phyloP scores from a whole-genome alignment of 2,113 vertebrate species.

The Grallaria varia region DNA sequence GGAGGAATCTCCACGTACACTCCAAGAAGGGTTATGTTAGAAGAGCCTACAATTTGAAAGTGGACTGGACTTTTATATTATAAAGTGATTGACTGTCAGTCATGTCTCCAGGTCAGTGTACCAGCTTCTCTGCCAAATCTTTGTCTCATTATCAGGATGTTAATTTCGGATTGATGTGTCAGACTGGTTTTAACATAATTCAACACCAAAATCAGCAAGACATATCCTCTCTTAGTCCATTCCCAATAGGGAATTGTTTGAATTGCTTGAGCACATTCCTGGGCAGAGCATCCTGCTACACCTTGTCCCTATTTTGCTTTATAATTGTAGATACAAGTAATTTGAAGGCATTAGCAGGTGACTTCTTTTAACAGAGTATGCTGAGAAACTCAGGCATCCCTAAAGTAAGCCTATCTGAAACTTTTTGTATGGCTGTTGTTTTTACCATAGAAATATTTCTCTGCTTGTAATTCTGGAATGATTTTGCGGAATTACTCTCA shows the following conservation, averaged over 20 bases:
- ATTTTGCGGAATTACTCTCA: neutral
- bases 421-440: neutral
- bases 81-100: neutral
- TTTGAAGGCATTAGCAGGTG: neutral
- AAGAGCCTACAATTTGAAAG: neutral
- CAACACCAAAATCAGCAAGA: neutral
- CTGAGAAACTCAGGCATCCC: neutral
- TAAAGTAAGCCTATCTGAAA: neutral
- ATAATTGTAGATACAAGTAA: neutral
- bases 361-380: neutral
- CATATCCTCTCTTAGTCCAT: neutral
- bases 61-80: neutral
- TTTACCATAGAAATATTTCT: neutral
- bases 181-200: neutral
- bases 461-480: neutral
- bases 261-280: neutral
- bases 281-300: neutral
- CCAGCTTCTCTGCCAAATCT: neutral
- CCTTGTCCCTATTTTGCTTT: neutral
- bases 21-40: neutral
- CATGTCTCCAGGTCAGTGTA: neutral
- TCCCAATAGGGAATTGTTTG: neutral
- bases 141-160: neutral
- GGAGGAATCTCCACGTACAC: neutral
- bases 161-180: neutral